These are phyloP conservation scores for Dasyurus viverrinus DNA, from an alignment of 2,113 vertebrate species.

Conservation along the genomic window DNA sequence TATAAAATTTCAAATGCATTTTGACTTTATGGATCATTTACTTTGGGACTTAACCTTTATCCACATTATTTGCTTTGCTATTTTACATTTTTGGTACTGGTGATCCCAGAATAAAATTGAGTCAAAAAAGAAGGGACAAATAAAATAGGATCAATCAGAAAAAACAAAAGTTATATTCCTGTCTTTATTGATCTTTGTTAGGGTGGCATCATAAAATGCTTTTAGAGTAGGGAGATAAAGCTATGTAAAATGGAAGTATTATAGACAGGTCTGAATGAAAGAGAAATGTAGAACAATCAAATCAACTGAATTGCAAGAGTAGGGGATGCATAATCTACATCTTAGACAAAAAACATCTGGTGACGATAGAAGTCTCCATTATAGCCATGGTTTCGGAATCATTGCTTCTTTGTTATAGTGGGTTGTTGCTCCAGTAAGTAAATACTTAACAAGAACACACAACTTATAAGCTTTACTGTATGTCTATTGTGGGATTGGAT, in stretches of 20 bases:
- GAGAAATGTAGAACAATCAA: background rate
- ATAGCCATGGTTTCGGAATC: too few relatives aligned
- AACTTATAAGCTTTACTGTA: too few relatives aligned
- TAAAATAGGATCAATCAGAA: background rate
- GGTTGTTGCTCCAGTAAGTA: background rate
- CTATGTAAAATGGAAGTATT: background rate
- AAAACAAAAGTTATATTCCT: background rate
- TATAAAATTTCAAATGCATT: conserved; percentile 31
- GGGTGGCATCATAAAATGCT: too few relatives aligned
- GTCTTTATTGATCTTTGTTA: background rate
- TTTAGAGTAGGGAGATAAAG: background rate
- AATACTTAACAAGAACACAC: background rate
- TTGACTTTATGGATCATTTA: conserved; percentile 57
- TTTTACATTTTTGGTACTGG: conserved; percentile 60
- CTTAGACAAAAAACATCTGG: background rate
- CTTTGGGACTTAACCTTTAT: conserved; percentile 69
- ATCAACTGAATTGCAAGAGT: background rate
- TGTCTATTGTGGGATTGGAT: background rate
- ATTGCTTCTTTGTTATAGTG: background rate
- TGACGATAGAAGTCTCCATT: background rate
- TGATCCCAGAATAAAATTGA: conserved; percentile 66
- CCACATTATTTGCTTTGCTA: conserved; percentile 77
- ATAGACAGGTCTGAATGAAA: background rate
- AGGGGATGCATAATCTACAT: background rate
- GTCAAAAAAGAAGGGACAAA: conserved; percentile 44